Base-by-base conservation (phyloP, 2,113 vertebrate genomes). In the Rhinolophus ferrumequinum region DNA sequence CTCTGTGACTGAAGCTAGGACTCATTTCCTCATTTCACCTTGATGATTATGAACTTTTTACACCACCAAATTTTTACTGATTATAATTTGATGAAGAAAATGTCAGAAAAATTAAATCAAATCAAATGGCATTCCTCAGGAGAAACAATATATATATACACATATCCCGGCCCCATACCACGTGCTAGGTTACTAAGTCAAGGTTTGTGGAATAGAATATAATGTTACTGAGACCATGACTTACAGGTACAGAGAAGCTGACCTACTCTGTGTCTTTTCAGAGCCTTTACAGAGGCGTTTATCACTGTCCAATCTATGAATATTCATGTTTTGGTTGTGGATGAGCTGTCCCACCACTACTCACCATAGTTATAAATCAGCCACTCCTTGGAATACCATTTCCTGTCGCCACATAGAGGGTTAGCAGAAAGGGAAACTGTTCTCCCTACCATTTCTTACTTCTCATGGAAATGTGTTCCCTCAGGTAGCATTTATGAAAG, bases 41-140 rank as follows among this genome's bases (percentile, higher is more conserved):
- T 96, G 94, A 96, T 84, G 91, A 88, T 85, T 96, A 96, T 21
- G 88, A 97, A 97, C 93, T 79, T 96, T 96, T 93, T 13, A 85
- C 8, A 30, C 38, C 95, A 88, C 38, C 79, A 86, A 0, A 80
- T 95, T 94, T 97, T 70, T 67, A 94, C 94, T 97, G 41, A 97
- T 97, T 97, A 76, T 93, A 96, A 96, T 97, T 98, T 97, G 73
- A 88, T 96, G 82, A 96, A 41, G 64, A 97, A 97, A 98, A 93
- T 97, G 62, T 97, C 97, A 97, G 70, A 83, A 96, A 90, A 96
- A 97, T 89, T 94, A 96, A 95, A 92, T 92, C 75, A 90, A 97
- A 97, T 95, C 80, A 96, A 95, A 22, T 85, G 38, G 2, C 44
- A 80, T 84, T 97, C n/a, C 38, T 92, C 16, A 50, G 44, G 14